Conservation (phyloP, 2,888 invertebrate species). For the Stenoptilia bipunctidactyla region DNA sequence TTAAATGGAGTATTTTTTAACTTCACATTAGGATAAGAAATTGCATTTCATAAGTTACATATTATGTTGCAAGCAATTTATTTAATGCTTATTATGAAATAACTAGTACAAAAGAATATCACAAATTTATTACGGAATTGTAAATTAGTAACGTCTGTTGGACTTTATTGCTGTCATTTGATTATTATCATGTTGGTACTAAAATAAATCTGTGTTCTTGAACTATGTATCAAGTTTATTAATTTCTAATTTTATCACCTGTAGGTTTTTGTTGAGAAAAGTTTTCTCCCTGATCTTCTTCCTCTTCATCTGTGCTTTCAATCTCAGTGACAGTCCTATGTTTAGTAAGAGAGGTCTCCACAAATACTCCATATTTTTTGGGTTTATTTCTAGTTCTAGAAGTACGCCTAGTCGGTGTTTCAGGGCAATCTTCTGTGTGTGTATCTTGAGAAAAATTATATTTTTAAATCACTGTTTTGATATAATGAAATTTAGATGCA, state of each 20-base stretch:
- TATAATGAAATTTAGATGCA: no score
- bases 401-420: slow-evolving; percentile 38
- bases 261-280: slow-evolving; percentile 33
- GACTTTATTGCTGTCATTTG: no score
- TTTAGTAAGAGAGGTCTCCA: slow-evolving; percentile 34
- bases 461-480: no score
- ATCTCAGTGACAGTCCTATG: slow-evolving; percentile 20
- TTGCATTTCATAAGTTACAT: slow-evolving; percentile 5
- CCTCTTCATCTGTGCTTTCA: slow-evolving; percentile 33
- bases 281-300: slow-evolving; percentile 18
- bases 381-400: slow-evolving; percentile 40
- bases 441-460: no score
- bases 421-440: neutral
- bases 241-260: slow-evolving; percentile 30
- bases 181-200: no score
- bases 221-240: slow-evolving; percentile 1
- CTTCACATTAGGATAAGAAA: no score
- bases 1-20: no score
- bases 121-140: no score
- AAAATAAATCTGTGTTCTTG: neutral
- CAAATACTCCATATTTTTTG: slow-evolving; percentile 46
- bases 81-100: neutral
- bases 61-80: neutral
- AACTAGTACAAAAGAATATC: neutral
- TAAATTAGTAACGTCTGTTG: no score